Evolutionary conservation across 2,797 vertebrate genomes (phyloP).

Genomic region (Spea hammondii): DNA sequence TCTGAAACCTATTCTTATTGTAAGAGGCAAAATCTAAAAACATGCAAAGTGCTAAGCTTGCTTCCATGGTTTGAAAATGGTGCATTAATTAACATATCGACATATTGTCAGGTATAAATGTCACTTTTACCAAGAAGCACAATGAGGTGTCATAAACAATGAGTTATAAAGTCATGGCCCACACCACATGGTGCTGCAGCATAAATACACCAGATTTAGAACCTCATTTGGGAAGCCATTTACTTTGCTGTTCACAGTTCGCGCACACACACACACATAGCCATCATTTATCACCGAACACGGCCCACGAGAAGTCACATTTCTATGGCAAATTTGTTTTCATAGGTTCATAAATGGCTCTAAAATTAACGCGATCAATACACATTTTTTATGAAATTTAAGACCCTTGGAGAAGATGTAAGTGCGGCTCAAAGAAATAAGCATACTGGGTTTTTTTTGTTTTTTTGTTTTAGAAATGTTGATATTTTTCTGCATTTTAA

Average conservation of each 20-base stretch:
- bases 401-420: too few species aligned
- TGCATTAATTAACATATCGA: conserved; percentile 46
- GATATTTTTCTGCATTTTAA: too few species aligned
- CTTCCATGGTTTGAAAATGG: conserved; percentile 44
- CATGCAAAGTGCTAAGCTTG: conserved; percentile 45
- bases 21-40: conserved; percentile 40
- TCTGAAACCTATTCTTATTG: conserved; percentile 15
- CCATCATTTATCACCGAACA: not conserved
- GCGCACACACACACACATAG: conserved; percentile 5
- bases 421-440: too few species aligned
- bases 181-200: conserved; percentile 11
- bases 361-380: too few species aligned
- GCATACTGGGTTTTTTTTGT: too few species aligned
- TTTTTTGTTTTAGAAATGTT: too few species aligned
- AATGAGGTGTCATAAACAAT: conserved; percentile 29
- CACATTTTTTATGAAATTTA: too few species aligned
- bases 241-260: conserved; percentile 2
- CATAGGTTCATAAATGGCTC: not conserved
- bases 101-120: conserved; percentile 35
- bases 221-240: conserved; percentile 16
- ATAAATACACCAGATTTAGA: conserved; percentile 17
- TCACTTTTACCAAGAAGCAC: conserved; percentile 41
- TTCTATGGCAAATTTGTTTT: not conserved
- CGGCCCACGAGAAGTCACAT: not conserved
- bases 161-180: conserved; percentile 21